Conservation (phyloP, 2,113 vertebrate genomes). For the Plectropomus leopardus region DNA sequence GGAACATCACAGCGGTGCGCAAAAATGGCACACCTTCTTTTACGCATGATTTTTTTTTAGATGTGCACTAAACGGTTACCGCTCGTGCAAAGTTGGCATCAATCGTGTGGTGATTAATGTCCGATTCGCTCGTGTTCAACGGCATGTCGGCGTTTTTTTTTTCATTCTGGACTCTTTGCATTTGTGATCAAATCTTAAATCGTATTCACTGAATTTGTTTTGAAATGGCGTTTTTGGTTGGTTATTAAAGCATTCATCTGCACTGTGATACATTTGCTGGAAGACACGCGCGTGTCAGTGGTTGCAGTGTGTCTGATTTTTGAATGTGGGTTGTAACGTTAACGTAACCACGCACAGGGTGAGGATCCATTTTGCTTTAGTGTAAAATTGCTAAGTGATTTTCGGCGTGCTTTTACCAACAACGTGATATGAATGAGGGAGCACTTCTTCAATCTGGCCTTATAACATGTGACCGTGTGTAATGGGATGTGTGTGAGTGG, state of each 20-base stretch:
- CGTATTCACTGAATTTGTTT: background rate
- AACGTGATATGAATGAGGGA: background rate
- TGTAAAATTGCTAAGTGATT: conserved; percentile 9
- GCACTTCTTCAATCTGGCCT: background rate
- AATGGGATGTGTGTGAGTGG: conserved; percentile 4
- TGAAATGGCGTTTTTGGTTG: background rate
- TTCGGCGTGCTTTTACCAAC: background rate
- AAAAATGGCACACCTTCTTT: conserved; percentile 80
- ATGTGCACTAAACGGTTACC: background rate
- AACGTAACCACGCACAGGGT: conserved; percentile 34
- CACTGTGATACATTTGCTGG: background rate
- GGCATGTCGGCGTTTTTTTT: conserved; percentile 31
- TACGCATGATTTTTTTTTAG: conserved; percentile 45
- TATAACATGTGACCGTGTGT: background rate
- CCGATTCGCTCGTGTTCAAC: conserved; percentile 35
- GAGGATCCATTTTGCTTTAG: conserved; percentile 64
- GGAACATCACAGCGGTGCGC: conserved; percentile 63
- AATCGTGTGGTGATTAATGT: conserved; percentile 28
- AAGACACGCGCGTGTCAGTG: background rate
- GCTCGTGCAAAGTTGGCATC: conserved; percentile 23
- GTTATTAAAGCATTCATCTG: background rate
- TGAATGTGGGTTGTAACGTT: conserved; percentile 30
- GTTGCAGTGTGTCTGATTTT: conserved; percentile 24
- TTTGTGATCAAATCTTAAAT: background rate
- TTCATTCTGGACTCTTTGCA: background rate